Evolutionary conservation across 2,113 vertebrate species (phyloP), one percentile per base, ranked within the genome.

Genomic region (Tor tambroides): DNA sequence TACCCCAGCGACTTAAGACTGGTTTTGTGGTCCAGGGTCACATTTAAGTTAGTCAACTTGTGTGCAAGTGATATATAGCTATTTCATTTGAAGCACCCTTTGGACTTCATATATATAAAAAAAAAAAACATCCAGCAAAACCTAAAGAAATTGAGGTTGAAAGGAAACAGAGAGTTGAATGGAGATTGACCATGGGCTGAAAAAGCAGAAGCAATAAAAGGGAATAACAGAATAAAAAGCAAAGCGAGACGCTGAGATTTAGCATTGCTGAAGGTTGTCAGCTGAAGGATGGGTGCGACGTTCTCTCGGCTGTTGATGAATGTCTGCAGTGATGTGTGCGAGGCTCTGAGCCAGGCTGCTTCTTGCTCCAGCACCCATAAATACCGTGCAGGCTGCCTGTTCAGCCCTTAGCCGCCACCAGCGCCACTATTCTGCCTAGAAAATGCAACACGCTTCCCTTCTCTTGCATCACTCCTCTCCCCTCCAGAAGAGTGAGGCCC

Each of bases 291-390:
- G 61, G 35, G 69, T 71, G 56, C 51, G 4, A 65, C n/a, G 23
- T 67, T 82, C n/a, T 82, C 61, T 67, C 15, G 15, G 26, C 38
- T 82, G 80, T 19, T 82, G 59, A 82, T 67, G 61, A 67, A 82
- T 67, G 80, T 82, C 80, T 49, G 35, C 80, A 82, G 61, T 82
- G 61, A 82, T 82, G 61, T 65, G 80, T 82, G 26, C 17, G 28
- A 67, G 80, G 80, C 61, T 49, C 35, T 30, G n/a, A 43, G 80
- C 80, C 80, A 82, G 61, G 0, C 38, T 82, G 69, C 69, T 75
- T 35, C 51, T 75, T 59, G 23, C 83, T 51, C 15, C 69, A 84
- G 69, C 83, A 84, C 32, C n/a, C 49, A 84, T 84, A 84, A 41
- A 81, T 81, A 59, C 79, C 26, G 6, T 63, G 79, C 79, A 61